Evolutionary conservation across 53 echinoderm and acorn worm species (phyloP), one percentile per base, ranked within the genome.

Genomic region (Crossaster papposus): DNA sequence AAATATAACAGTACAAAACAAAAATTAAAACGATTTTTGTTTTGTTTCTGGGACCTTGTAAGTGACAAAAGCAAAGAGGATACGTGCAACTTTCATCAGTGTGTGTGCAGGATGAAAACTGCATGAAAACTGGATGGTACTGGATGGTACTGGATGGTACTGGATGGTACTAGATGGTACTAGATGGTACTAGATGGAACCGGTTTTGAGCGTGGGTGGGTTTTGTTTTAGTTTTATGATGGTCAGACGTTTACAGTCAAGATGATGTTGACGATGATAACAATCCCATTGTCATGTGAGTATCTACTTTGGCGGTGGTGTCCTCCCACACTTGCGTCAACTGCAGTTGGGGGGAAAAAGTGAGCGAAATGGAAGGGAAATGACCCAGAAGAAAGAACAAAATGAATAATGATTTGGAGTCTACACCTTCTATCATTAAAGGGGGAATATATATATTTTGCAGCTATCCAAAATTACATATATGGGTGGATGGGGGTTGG

Each of bases 261-360:
- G 87, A 51, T 74, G 85, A 86, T 53, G 70, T n/a, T n/a, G n/a
- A 20, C 23, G 84, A 71, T 58, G 58, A 58, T 58, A 58, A 58
- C 58, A 50, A 71, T 38, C 82, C 86, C 30, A 83, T 65, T 26
- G 94, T 44, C 92, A 94, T 94, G 88, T 94, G 94, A 79, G 86
- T 92, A 30, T 64, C 33, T 28, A 94, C 90, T 88, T 95, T 95
- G 68, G 81, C 78, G 51, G 80, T 82, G 36, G 86, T 93, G 37
- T 93, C 93, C 63, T 95, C 86, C 95, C 95, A 95, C 14, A 95
- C 95, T 89, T 93, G 89, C 24, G 88, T 81, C 15, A 95, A 90
- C 95, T 95, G 92, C 63, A 88, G 74, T 20, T 17, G 51, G 33
- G 70, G 24, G 64, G 33, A 74, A 58, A 11, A 58, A 58, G 58